Evolutionary conservation across 2,113 vertebrate species (phyloP), one percentile per base, ranked within the genome.

Genomic region (Brevimyrus niger): DNA sequence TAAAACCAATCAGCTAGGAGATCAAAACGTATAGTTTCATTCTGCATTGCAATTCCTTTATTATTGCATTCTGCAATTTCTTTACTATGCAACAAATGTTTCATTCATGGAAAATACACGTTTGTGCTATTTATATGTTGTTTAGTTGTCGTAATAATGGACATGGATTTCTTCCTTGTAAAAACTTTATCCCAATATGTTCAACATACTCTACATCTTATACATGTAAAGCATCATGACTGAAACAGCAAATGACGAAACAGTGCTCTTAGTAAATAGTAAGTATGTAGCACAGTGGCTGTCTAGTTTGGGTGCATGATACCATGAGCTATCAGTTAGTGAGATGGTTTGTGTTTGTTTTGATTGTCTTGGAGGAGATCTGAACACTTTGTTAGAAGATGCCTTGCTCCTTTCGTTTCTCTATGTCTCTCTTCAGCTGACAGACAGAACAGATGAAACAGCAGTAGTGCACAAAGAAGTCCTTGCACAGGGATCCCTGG

Each of bases 391-490:
- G 3, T 95, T 47, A 96, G 92, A 96, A 95, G 73, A 94, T 91
- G 51, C 94, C 93, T 9, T 94, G 94, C 2, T 94, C 89, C 93
- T 96, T 95, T 51, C 95, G 92, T 31, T 55, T 91, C 21, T 95
- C 88, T 0, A 96, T 96, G 1, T 96, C 95, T 90, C 95, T 94
- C 94, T 93, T 96, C 88, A 96, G 91, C 46, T 96, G 96, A 88
- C 96, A 96, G 87, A 91, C 89, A 3, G 93, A 11, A 21, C 96
- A 96, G 2, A 89, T 0, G 0, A 44, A 1, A 84, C 94, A 96
- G 84, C 15, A 95, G 0, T 0, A 0, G 1, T 1, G 0, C 0
- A 23, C 0, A 11, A 92, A 8, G 23, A 1, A 96, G 69, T 96
- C 96, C 0, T 65, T n/a, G 19, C 90, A 94, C 91, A 96, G 13